Conservation (phyloP, 2,888 invertebrate species). For the Harpalus rubripes region DNA sequence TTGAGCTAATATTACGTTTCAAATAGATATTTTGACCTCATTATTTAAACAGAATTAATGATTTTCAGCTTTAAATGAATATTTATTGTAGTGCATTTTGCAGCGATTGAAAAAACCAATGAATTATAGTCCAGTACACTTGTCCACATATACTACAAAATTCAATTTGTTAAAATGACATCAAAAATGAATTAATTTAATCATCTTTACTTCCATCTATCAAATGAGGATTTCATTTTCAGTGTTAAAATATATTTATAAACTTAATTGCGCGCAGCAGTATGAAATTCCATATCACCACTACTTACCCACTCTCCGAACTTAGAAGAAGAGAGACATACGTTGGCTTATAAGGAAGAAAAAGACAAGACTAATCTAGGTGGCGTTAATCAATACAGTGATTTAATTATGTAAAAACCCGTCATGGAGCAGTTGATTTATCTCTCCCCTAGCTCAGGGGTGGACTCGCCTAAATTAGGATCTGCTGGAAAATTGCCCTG, state of each 20-base stretch:
- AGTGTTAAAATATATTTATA: constrained; percentile 58
- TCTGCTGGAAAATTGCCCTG: constrained; percentile 47
- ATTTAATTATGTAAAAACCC: constrained; percentile 64
- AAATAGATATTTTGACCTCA: background rate
- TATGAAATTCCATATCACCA: constrained; percentile 59
- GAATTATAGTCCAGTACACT: background rate
- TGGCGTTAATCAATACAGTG: constrained; percentile 60
- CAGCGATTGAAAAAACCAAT: background rate
- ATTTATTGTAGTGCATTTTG: background rate
- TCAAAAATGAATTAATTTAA: constrained; percentile 3
- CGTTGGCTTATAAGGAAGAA: background rate
- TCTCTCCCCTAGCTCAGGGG: constrained; percentile 35
- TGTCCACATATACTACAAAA: background rate
- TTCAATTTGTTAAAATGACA: background rate
- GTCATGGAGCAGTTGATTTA: constrained; percentile 54
- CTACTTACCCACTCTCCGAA: background rate
- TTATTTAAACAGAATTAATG: background rate
- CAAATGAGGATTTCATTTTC: constrained; percentile 21
- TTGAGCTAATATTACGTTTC: background rate
- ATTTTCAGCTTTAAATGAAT: background rate
- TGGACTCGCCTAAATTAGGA: constrained; percentile 13
- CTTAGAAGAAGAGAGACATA: constrained; percentile 8
- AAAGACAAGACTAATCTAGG: constrained; percentile 8
- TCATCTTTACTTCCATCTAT: constrained; percentile 5
- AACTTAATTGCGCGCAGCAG: constrained; percentile 56